These are phyloP conservation scores for Umimayanthus kanabou DNA, from an alignment of 92 coral and sea anemone genomes.

Conservation along the genomic window DNA sequence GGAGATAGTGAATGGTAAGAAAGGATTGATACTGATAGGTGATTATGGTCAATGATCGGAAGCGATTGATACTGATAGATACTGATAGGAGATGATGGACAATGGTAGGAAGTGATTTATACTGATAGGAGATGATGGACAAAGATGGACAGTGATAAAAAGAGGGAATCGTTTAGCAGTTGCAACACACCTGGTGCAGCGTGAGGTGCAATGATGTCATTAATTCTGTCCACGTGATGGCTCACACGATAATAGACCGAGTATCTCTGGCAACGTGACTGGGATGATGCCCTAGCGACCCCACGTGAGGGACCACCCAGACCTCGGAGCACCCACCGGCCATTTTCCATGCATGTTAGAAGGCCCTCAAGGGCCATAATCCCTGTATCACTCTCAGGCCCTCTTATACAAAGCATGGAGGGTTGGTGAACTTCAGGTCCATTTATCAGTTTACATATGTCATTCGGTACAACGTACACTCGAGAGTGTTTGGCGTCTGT, in stretches of 20 bases:
- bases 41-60: no score
- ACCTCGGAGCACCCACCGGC: constrained; percentile 42
- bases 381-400: background rate
- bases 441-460: constrained; percentile 13
- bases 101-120: no score
- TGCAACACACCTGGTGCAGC: constrained; percentile 9
- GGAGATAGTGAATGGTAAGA: no score
- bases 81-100: no score
- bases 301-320: constrained; percentile 11
- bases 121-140: no score
- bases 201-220: background rate
- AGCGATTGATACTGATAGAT: no score
- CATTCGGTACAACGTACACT: constrained; percentile 30
- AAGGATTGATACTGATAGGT: no score
- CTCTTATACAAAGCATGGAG: constrained; percentile 36
- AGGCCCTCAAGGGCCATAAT: background rate
- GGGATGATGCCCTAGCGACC: background rate
- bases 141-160: no score
- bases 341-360: constrained; percentile 27
- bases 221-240: constrained; percentile 33
- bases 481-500: constrained; percentile 3
- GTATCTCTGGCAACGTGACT: background rate
- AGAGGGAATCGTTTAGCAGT: background rate
- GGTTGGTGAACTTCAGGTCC: constrained; percentile 24
- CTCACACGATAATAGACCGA: constrained; percentile 19